Base-by-base conservation (phyloP, 2,888 invertebrate genomes). In the Lydus trimaculatus region DNA sequence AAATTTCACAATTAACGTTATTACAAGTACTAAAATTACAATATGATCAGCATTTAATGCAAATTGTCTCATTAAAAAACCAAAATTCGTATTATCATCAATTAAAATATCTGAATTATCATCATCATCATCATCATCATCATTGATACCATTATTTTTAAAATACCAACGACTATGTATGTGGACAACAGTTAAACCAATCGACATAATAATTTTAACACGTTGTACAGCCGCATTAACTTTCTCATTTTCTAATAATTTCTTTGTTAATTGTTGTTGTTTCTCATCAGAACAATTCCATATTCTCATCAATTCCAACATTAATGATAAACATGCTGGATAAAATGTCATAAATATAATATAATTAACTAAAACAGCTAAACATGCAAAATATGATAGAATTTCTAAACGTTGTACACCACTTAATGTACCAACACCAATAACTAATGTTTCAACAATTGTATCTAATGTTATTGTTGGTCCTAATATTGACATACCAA, bases 191-290 rank as follows among this genome's bases (percentile, higher is more conserved):
- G 95, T 90, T 64, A 98, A 86, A 0, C 96, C 96, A 6, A 93
- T 94, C 23, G 96, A 96, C 97, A 97, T 97, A 64, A 98, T 97
- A 81, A 97, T 90, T 85, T 98, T 98, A 1, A 98, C 96, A 71
- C 97, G 89, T 83, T 97, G 96, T 28, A 95, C 92, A 6, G 97
- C 96, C 7, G 97, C 97, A 86, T 97, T 97, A 0, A 94, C 92
- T 83, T 95, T 95, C 75, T 95, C 91, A 80, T 94, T 94, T 65
- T 91, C 93, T 63, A 91, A 88, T 36, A 78, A 69, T 67, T 80
- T 78, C 48, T 78, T 78, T 13, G 79, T 85, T 87, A 80, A 73
- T 6, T 74, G 61, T 23, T 76, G 75, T 58, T 76, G 75, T 61
- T 80, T 79, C 67, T 82, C 79, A 20, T 79, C 79, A 70, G 80